phyloP scores from a whole-genome alignment of 2,888 invertebrate genomes.

The Aphodius granarius region DNA sequence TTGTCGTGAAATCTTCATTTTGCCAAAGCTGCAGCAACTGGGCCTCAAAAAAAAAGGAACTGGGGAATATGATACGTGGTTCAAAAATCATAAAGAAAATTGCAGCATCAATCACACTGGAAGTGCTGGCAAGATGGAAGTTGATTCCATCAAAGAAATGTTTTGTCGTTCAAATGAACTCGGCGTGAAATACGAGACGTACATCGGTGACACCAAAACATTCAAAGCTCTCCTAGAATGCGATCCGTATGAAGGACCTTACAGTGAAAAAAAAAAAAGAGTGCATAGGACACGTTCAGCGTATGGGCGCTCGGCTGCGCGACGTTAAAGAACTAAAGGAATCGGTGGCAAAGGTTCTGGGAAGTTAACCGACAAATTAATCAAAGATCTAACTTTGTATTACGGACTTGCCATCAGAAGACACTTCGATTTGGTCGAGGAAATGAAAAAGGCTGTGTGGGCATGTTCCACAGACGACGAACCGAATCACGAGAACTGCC shows the following conservation, averaged over 20 bases:
- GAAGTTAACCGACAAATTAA: conserved; percentile 25
- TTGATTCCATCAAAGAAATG: conserved; percentile 27
- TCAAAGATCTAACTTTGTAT: conserved; percentile 18
- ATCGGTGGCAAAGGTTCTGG: conserved; percentile 25
- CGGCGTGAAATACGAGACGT: conserved; percentile 20
- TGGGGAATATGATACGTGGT: conserved; percentile 30
- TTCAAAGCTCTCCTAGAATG: conserved; percentile 15
- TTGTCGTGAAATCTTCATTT: conserved; percentile 12
- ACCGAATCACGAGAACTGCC: conserved; percentile 2
- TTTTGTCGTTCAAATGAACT: neutral
- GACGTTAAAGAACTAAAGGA: conserved; percentile 6
- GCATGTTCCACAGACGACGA: too few species aligned
- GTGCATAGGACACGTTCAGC: conserved; percentile 24
- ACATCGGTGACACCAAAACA: conserved; percentile 24
- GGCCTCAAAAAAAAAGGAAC: conserved; percentile 21
- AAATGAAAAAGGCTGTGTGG: too few species aligned
- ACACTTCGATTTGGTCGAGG: too few species aligned
- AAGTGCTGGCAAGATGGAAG: conserved; percentile 31
- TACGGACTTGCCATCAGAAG: conserved; percentile 21
- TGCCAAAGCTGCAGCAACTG: conserved; percentile 18
- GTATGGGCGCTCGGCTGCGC: conserved; percentile 17
- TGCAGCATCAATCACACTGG: conserved; percentile 32
- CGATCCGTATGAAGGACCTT: conserved; percentile 19
- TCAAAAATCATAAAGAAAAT: conserved; percentile 27
- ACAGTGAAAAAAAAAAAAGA: conserved; percentile 26